A percentile compares a stretch with the other conserved stretches of the same genome.
phyloP scores from a whole-genome alignment of 2,888 invertebrate genomes.

The Caenorhabditis drosophilae region DNA sequence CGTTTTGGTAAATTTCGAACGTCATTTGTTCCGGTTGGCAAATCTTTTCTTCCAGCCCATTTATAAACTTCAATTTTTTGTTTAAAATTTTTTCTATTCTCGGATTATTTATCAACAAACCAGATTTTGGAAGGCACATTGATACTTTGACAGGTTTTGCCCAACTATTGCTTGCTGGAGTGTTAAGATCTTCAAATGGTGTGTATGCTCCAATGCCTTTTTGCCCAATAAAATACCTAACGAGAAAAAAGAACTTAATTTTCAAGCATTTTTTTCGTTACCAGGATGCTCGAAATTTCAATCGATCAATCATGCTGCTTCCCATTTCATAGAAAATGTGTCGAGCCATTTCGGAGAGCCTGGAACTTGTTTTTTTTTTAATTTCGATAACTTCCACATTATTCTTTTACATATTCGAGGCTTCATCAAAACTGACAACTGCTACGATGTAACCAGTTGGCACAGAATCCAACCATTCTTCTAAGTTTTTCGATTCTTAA shows the following conservation, averaged over 20 bases:
- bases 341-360: slow-evolving; percentile 72
- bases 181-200: slow-evolving; percentile 71
- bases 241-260: too few species aligned
- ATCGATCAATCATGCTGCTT: slow-evolving; percentile 73
- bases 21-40: slow-evolving; percentile 67
- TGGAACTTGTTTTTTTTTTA: slow-evolving; percentile 44
- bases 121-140: slow-evolving; percentile 71
- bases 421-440: slow-evolving; percentile 74
- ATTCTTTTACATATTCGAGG: slow-evolving; percentile 71
- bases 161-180: slow-evolving; percentile 67
- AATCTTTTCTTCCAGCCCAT: slow-evolving; percentile 34
- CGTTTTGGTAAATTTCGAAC: slow-evolving; percentile 70
- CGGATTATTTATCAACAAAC: slow-evolving; percentile 2
- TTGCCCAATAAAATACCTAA: slow-evolving; percentile 58
- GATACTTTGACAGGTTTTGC: slow-evolving; percentile 70
- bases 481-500: slow-evolving; percentile 71
- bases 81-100: neutral
- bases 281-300: slow-evolving; percentile 74
- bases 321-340: slow-evolving; percentile 73
- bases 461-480: slow-evolving; percentile 70
- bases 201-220: slow-evolving; percentile 73
- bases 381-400: neutral
- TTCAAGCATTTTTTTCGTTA: too few species aligned
- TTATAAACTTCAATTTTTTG: slow-evolving; percentile 24
- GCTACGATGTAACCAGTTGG: slow-evolving; percentile 72